Conservation (phyloP, 2,888 invertebrate species). For the Eubasilissa splendida region DNA sequence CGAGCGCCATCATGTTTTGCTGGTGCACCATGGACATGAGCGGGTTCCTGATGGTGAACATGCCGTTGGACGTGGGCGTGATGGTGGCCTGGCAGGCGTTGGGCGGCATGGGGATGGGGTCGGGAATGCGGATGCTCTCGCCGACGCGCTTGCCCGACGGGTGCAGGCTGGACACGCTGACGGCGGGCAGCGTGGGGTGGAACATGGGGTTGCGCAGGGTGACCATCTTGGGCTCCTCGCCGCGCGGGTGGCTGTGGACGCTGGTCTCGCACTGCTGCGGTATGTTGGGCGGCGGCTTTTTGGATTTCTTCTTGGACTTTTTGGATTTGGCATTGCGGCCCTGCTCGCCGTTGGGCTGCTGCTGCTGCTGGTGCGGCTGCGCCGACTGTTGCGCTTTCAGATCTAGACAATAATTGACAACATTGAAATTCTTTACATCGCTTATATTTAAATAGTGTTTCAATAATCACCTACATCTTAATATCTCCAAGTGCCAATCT, state of each 20-base stretch:
- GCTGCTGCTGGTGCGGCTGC: neutral
- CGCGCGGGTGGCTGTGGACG: conserved; percentile 23
- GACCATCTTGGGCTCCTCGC: conserved; percentile 75
- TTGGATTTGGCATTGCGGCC: conserved; percentile 62
- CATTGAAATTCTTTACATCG: too few relatives aligned
- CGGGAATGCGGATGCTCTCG: conserved; percentile 65
- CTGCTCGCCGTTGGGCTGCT: neutral
- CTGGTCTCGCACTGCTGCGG: conserved; percentile 60
- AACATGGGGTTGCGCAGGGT: conserved; percentile 87
- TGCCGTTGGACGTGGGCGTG: conserved; percentile 75
- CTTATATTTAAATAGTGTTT: too few relatives aligned
- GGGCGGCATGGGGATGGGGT: conserved; percentile 70
- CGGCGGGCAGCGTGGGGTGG: conserved; percentile 72
- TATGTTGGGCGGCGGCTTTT: conserved; percentile 62
- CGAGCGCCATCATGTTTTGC: conserved; percentile 62
- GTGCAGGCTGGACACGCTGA: conserved; percentile 62
- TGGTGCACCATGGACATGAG: conserved; percentile 73
- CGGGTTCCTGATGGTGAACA: conserved; percentile 89
- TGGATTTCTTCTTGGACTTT: conserved; percentile 73
- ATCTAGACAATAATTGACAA: neutral
- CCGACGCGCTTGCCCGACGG: conserved; percentile 56
- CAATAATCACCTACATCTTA: too few relatives aligned
- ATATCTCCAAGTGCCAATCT: too few relatives aligned
- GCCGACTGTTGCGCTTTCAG: neutral
- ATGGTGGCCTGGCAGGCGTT: conserved; percentile 69